Base-by-base conservation (phyloP, 1,140 invertebrate genomes). In the Octopus bimaculoides region DNA sequence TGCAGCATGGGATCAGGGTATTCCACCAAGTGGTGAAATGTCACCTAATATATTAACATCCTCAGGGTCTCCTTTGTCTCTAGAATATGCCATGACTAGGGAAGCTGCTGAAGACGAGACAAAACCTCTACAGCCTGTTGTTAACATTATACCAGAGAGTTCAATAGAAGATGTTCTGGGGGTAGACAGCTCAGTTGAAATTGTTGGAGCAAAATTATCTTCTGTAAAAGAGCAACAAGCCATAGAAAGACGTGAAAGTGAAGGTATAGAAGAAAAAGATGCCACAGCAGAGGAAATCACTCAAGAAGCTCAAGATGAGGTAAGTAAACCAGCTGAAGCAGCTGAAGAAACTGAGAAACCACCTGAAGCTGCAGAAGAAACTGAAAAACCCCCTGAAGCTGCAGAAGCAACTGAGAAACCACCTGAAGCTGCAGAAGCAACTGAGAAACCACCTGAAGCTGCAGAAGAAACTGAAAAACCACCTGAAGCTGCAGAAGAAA, bases 181-280 rank as follows among this genome's bases (percentile, higher is more conserved):
- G 85, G 86, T 82, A 80, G 89, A 71, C 82, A 87, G 61, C 87
- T 89, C 81, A 85, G 84, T 78, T 54, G 80, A 79, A 87, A 90
- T 83, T 89, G 89, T 84, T 83, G 83, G 77, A 69, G 85, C 7
- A 83, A 84, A 89, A 88, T 87, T 88, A 88, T 74, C 69, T 78
- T 79, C 56, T 66, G 26, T 41, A 41, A 14, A n/a, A 8, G 10
- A 61, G 20, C 17, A 55, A 10, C 54, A 54, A 3, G 17, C 54
- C 14, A 17, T 53, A 73, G 77, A 77, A 77, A 75, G 56, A 77
- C 76, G 66, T 76, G 75, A 75, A 55, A 20, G 26, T 76, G 69
- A 75, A 61, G 76, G 61, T 80, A 75, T 80, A 79, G 79, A 82
- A 74, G 77, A 81, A 71, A 53, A 8, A 41, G 9, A 79, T 75